These are phyloP conservation scores for Sminthurinus signatus DNA, from an alignment of 1,140 invertebrate genomes.

Conservation along the genomic window DNA sequence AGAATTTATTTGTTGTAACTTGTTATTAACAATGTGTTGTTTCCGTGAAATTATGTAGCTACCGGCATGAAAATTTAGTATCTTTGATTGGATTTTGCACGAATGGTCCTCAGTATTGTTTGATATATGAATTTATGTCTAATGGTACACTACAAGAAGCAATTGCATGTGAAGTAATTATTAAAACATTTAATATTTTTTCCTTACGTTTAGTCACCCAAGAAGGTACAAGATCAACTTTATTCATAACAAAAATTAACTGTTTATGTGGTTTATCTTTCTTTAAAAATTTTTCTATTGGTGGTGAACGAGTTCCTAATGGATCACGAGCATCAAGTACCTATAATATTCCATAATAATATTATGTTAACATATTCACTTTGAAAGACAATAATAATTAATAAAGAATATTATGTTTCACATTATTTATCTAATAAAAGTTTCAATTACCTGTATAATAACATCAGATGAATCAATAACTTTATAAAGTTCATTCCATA, in stretches of 20 bases:
- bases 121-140: conserved; percentile 62
- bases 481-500: conserved; percentile 99
- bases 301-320: conserved; percentile 85
- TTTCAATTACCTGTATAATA: conserved; percentile 70
- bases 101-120: conserved; percentile 48
- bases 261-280: conserved; percentile 93
- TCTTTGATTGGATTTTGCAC: conserved; percentile 58
- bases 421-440: too few relatives aligned
- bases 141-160: conserved; percentile 62
- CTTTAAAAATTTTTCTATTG: conserved; percentile 81
- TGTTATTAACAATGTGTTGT: too few relatives aligned
- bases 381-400: too few relatives aligned
- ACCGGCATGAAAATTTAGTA: conserved; percentile 60
- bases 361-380: too few relatives aligned
- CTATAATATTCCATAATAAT: too few relatives aligned
- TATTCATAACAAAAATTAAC: conserved; percentile 89
- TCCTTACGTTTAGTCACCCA: conserved; percentile 98
- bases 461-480: conserved; percentile 99
- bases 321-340: conserved; percentile 92
- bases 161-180: conserved; percentile 45
- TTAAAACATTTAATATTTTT: not conserved
- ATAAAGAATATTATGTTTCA: too few relatives aligned
- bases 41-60: too few relatives aligned
- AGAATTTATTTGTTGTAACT: too few relatives aligned
- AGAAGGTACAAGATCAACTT: conserved; percentile 69